Evolutionary conservation across 2,113 vertebrate species (phyloP).

Genomic region (Aspidoscelis tigris): DNA sequence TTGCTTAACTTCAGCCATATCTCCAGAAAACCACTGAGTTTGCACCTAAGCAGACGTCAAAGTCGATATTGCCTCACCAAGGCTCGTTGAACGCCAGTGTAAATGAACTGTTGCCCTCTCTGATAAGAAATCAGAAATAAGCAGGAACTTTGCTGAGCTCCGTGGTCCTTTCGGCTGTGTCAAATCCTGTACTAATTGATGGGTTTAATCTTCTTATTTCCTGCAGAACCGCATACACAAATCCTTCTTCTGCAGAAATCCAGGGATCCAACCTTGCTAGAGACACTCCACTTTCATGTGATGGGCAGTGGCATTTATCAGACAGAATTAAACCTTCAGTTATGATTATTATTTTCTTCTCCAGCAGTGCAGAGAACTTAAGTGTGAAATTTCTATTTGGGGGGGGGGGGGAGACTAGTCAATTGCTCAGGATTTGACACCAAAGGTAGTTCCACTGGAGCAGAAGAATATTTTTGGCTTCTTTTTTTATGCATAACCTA

Average conservation of each 20-base stretch:
- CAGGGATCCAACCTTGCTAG: background rate
- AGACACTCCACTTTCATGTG: slow-evolving; percentile 28
- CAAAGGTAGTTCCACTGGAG: slow-evolving; percentile 6
- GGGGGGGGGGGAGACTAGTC: slow-evolving; percentile 53
- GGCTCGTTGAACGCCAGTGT: background rate
- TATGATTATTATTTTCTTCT: slow-evolving; percentile 19
- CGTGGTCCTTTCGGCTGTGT: slow-evolving; percentile 44
- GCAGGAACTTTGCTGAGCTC: slow-evolving; percentile 31
- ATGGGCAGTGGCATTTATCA: background rate
- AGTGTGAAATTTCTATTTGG: slow-evolving; percentile 65
- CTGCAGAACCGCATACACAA: background rate
- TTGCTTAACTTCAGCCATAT: no score
- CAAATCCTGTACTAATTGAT: slow-evolving; percentile 47
- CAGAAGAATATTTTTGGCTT: no score
- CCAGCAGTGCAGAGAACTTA: slow-evolving; percentile 31
- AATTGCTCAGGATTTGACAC: slow-evolving; percentile 53
- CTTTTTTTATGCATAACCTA: no score
- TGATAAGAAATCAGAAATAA: background rate
- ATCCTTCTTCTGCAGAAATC: background rate
- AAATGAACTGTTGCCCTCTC: background rate
- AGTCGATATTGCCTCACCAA: background rate
- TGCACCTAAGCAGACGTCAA: no score
- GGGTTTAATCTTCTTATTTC: slow-evolving; percentile 7
- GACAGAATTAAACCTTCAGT: slow-evolving; percentile 10
- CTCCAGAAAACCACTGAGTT: background rate